These are phyloP conservation scores for Nomada ferruginata DNA, from an alignment of 2,888 invertebrate genomes.

Conservation along the genomic window DNA sequence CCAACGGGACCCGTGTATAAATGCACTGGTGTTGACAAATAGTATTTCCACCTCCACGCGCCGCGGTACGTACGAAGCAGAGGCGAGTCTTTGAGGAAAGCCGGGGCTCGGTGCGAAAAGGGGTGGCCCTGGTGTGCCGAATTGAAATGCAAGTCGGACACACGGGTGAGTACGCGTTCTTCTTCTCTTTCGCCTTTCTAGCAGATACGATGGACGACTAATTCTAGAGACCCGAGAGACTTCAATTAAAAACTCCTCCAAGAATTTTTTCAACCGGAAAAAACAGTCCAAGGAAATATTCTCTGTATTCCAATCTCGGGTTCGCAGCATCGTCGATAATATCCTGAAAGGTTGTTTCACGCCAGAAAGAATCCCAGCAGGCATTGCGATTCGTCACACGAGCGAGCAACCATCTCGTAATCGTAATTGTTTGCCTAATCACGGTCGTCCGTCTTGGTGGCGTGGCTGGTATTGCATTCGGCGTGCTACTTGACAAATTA, in stretches of 20 bases:
- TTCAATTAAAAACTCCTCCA: too few relatives aligned
- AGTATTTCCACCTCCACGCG: conserved; percentile 59
- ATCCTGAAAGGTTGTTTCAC: background rate
- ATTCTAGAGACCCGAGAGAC: too few relatives aligned
- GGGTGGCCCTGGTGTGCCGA: conserved; percentile 29
- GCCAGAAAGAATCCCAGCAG: conserved; percentile 14
- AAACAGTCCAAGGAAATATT: background rate
- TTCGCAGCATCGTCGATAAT: too few relatives aligned
- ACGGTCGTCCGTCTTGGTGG: conserved; percentile 45
- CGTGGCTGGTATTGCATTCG: conserved; percentile 49
- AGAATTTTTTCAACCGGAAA: too few relatives aligned
- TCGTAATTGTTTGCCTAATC: conserved; percentile 51
- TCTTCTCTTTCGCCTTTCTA: background rate
- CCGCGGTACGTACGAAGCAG: background rate
- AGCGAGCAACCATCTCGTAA: conserved; percentile 27
- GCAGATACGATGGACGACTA: too few relatives aligned
- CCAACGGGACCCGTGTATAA: conserved; percentile 64
- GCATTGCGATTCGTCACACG: conserved; percentile 36
- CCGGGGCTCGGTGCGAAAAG: too few relatives aligned
- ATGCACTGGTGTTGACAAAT: conserved; percentile 77
- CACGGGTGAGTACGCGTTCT: background rate
- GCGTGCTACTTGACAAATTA: conserved; percentile 47
- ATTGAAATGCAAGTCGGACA: conserved; percentile 49
- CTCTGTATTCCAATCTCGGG: background rate
- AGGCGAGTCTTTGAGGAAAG: too few relatives aligned